phyloP scores from a whole-genome alignment of 1,140 invertebrate species.

The Calephelis nemesis region DNA sequence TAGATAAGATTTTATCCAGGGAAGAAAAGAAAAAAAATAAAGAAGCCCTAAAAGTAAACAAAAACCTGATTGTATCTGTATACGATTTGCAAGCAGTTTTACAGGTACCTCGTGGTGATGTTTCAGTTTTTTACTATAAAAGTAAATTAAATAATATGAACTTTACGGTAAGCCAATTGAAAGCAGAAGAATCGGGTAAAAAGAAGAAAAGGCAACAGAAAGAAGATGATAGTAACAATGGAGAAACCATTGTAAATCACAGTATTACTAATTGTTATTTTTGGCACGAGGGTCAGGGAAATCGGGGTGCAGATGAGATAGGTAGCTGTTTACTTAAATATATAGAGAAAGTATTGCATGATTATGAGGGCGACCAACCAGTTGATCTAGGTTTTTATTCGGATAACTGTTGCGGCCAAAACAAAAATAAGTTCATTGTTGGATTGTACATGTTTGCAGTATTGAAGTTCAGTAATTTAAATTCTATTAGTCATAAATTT shows the following conservation, averaged over 20 bases:
- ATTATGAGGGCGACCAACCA: constrained; percentile 2
- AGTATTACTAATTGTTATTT: constrained; percentile 27
- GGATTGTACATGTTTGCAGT: no score
- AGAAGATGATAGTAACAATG: neutral
- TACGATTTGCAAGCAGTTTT: constrained; percentile 31
- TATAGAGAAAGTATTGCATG: constrained; percentile 27
- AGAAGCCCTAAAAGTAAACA: constrained; percentile 17
- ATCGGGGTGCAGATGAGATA: constrained; percentile 30
- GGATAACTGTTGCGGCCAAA: constrained; percentile 23
- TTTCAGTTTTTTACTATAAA: constrained; percentile 32
- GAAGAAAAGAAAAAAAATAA: constrained; percentile 26
- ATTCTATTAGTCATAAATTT: no score
- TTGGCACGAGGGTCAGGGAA: constrained; percentile 28
- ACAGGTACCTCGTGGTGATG: constrained; percentile 27
- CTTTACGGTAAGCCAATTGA: constrained; percentile 30
- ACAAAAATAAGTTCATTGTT: no score
- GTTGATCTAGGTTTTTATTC: constrained; percentile 1
- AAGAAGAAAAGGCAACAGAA: constrained; percentile 12
- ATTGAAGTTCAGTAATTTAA: no score
- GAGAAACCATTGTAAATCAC: constrained; percentile 16
- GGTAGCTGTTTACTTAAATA: constrained; percentile 30
- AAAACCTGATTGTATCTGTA: constrained; percentile 24
- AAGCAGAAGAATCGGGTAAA: constrained; percentile 22
- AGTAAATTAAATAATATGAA: constrained; percentile 32
- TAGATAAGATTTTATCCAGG: constrained; percentile 25